Conservation (phyloP, 2,888 invertebrate species). For the Odontocolon sp. region DNA sequence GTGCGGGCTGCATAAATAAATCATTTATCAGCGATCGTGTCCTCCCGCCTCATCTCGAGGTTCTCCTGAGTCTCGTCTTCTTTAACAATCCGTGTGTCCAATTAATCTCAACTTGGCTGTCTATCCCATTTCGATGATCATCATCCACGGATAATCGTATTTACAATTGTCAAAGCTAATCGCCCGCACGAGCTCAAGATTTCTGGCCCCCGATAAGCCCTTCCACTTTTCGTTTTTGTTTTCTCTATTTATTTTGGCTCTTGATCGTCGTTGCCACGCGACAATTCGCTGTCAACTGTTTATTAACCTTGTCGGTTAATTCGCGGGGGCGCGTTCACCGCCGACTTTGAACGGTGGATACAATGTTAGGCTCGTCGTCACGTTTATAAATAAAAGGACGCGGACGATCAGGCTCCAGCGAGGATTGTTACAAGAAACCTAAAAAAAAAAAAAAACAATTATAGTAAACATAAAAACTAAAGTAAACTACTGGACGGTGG, state of each 20-base stretch:
- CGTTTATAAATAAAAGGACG: slow-evolving; percentile 39
- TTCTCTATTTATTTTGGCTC: background rate
- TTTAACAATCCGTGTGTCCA: slow-evolving; percentile 18
- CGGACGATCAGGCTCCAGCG: background rate
- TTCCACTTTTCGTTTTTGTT: slow-evolving; percentile 3
- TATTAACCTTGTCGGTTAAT: slow-evolving; percentile 61
- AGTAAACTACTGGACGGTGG: background rate
- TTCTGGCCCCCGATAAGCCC: background rate
- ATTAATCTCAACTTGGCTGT: slow-evolving; percentile 28
- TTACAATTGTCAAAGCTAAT: slow-evolving; percentile 20
- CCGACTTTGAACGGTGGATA: slow-evolving; percentile 17
- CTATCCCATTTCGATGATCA: slow-evolving; percentile 18
- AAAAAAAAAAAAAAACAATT: background rate
- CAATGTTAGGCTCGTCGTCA: slow-evolving; percentile 35
- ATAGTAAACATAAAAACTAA: background rate
- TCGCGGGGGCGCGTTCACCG: slow-evolving; percentile 55
- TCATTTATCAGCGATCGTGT: slow-evolving; percentile 69
- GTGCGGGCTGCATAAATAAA: slow-evolving; percentile 69
- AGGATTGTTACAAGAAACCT: no score
- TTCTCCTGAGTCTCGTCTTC: slow-evolving; percentile 28
- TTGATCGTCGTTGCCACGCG: background rate
- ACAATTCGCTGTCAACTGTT: slow-evolving; percentile 61
- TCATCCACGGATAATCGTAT: slow-evolving; percentile 36
- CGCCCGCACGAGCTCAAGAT: slow-evolving; percentile 22
- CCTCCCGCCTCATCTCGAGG: slow-evolving; percentile 41